A percentile compares a stretch with the other conserved stretches of the same genome.
Conservation (phyloP, 2,888 invertebrate species). For the Alsophila aescularia region DNA sequence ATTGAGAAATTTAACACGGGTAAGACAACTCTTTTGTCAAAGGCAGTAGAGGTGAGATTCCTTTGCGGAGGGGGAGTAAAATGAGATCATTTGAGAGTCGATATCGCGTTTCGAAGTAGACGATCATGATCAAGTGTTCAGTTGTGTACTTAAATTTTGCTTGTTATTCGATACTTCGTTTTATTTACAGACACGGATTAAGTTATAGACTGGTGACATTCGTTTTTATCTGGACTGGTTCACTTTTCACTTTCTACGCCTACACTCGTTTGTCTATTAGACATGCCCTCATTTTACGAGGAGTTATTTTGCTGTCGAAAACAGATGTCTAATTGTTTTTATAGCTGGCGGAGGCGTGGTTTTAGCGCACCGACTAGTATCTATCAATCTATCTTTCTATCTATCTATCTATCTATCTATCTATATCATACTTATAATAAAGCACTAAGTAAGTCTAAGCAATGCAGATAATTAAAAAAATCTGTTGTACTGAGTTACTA, state of each 20-base stretch:
- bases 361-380: too few species aligned
- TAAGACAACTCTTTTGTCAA: not conserved
- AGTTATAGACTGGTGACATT: constrained; percentile 14
- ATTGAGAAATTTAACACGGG: not conserved
- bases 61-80: constrained; percentile 4
- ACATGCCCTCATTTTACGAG: constrained; percentile 7
- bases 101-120: constrained; percentile 26
- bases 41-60: constrained; percentile 22
- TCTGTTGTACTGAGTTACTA: too few species aligned
- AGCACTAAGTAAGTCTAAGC: too few species aligned
- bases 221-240: constrained; percentile 6
- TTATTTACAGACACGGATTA: constrained; percentile 18
- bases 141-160: constrained; percentile 28
- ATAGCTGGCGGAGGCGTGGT: too few species aligned
- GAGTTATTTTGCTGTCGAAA: not conserved
- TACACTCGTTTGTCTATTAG: not conserved
- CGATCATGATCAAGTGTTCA: constrained; percentile 31
- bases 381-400: too few species aligned
- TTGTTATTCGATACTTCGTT: constrained; percentile 25
- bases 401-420: too few species aligned
- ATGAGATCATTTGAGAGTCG: constrained; percentile 24
- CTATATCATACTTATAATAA: too few species aligned
- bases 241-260: constrained; percentile 22
- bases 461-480: too few species aligned
- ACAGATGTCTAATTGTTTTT: too few species aligned